These are phyloP conservation scores for Agriopis leucophaearia DNA, from an alignment of 2,888 invertebrate genomes.

Conservation along the genomic window DNA sequence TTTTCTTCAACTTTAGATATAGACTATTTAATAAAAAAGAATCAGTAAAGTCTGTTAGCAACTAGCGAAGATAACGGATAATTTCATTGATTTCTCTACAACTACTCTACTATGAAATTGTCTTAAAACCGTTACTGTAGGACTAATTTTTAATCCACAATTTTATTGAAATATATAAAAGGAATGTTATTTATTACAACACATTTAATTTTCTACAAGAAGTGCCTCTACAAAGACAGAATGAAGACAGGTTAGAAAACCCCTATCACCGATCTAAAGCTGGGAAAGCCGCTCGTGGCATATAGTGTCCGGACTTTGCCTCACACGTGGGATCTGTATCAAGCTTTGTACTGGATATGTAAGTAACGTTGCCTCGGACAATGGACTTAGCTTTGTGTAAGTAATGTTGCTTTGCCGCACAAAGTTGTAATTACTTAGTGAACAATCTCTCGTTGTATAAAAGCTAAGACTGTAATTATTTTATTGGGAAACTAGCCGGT, in stretches of 20 bases:
- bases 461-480: neutral
- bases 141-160: neutral
- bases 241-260: neutral
- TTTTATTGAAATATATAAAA: neutral
- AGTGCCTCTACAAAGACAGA: neutral
- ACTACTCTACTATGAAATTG: no score
- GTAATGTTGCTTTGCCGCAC: neutral
- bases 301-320: neutral
- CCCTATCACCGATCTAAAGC: constrained; percentile 20
- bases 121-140: no score
- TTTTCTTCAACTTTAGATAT: no score
- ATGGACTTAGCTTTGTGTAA: constrained; percentile 4
- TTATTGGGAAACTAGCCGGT: no score
- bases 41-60: no score
- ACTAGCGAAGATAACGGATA: no score
- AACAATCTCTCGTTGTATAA: constrained; percentile 24
- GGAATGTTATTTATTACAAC: neutral
- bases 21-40: no score
- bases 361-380: constrained; percentile 18
- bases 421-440: constrained; percentile 18
- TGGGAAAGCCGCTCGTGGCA: constrained; percentile 30
- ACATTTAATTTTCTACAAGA: neutral
- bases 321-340: constrained; percentile 9
- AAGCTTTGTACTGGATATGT: constrained; percentile 28
- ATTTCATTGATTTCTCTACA: no score